These are phyloP conservation scores for Cryptoblepharus egeriae DNA, from an alignment of 2,797 vertebrate species.

Conservation along the genomic window DNA sequence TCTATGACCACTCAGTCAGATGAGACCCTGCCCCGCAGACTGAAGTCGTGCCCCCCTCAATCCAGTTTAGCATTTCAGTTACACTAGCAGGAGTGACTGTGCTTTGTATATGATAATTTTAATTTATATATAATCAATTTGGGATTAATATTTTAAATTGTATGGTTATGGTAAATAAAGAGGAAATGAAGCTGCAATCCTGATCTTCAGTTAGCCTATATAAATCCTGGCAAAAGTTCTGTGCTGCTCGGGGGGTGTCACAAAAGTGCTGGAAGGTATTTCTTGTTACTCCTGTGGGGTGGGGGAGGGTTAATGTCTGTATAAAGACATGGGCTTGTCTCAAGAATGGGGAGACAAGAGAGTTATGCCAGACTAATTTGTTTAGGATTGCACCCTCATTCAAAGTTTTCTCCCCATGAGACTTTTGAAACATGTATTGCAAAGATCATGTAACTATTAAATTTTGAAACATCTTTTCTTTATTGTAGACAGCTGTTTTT, in stretches of 20 bases:
- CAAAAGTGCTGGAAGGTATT: too few relatives aligned
- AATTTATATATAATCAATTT: background rate
- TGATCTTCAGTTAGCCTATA: too few relatives aligned
- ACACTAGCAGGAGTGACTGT: background rate
- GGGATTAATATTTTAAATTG: background rate
- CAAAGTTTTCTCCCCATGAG: background rate
- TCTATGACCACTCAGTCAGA: background rate
- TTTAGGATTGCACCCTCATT: too few relatives aligned
- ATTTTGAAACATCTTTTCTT: background rate
- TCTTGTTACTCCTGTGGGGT: too few relatives aligned
- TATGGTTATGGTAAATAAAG: background rate
- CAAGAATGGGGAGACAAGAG: too few relatives aligned
- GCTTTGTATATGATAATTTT: background rate
- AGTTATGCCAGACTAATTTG: too few relatives aligned
- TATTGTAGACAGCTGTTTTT: background rate
- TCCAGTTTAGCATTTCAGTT: background rate
- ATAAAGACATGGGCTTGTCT: too few relatives aligned
- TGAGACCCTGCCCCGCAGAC: background rate
- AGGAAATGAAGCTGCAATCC: too few relatives aligned
- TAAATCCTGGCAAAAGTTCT: too few relatives aligned
- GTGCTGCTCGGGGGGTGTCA: too few relatives aligned
- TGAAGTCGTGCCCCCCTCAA: background rate
- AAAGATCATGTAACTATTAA: background rate
- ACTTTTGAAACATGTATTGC: background rate
- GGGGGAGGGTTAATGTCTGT: too few relatives aligned